A percentile compares a stretch with the other conserved stretches of the same genome.
Conservation (phyloP, 2,797 vertebrate genomes). For the Acrossocheilus fasciatus region DNA sequence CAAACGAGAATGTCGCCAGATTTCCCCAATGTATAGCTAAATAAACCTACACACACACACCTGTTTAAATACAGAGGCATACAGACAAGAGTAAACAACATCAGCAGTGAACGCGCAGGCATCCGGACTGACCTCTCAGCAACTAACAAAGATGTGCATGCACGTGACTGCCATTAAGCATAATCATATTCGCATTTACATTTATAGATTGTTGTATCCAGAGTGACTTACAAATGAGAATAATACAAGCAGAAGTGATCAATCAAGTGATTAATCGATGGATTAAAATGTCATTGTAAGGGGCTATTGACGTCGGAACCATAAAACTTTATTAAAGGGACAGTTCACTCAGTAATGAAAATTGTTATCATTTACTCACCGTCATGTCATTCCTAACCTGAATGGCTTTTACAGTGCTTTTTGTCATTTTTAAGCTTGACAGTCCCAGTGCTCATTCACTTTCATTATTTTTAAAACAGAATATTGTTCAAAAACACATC, state of each 20-base stretch:
- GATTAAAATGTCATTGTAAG: slow-evolving; percentile 50
- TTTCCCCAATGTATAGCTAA: neutral
- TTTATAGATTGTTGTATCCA: slow-evolving; percentile 14
- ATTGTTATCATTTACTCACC: neutral
- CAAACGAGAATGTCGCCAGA: neutral
- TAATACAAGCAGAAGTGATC: slow-evolving; percentile 3
- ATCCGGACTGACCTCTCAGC: slow-evolving; percentile 72
- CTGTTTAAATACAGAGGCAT: slow-evolving; percentile 70
- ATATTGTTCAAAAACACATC: neutral
- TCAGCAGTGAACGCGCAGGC: slow-evolving; percentile 65
- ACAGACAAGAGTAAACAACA: slow-evolving; percentile 67
- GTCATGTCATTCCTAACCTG: neutral
- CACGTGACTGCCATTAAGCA: neutral
- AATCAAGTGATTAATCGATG: slow-evolving; percentile 22
- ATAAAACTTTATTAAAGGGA: slow-evolving; percentile 58
- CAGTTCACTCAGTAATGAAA: neutral
- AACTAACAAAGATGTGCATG: slow-evolving; percentile 52
- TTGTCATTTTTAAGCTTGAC: neutral
- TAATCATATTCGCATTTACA: neutral
- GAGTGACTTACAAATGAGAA: slow-evolving; percentile 18
- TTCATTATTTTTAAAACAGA: neutral
- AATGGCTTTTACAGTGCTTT: neutral
- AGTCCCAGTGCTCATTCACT: neutral
- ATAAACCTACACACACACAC: neutral
- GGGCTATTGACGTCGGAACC: slow-evolving; percentile 13